Percentiles rank a stretch among this genome's conserved stretches.
Conservation (phyloP, 2,888 invertebrate species). For the Dryocosmus kuriphilus region DNA sequence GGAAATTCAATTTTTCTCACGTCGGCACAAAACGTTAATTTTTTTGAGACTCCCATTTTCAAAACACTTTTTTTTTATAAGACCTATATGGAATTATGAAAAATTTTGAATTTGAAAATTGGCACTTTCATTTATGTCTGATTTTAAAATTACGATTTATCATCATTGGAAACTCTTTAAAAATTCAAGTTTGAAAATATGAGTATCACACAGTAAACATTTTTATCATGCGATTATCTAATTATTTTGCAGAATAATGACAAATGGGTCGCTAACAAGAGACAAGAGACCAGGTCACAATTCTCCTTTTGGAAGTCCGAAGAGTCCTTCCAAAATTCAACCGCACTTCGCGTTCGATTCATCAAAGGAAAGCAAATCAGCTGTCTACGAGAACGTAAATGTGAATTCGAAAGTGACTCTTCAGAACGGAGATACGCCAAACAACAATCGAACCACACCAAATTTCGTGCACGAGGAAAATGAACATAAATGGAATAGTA, state of each 20-base stretch:
- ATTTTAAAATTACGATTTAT: no score
- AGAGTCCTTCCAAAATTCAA: constrained; percentile 69
- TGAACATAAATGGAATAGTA: constrained; percentile 42
- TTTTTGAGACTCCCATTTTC: no score
- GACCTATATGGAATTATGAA: no score
- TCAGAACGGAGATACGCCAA: constrained; percentile 47
- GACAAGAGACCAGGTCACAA: constrained; percentile 80
- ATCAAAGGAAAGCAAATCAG: constrained; percentile 67
- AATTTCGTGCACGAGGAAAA: constrained; percentile 39
- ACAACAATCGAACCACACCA: constrained; percentile 44
- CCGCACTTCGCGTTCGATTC: constrained; percentile 76
- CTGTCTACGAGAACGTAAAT: constrained; percentile 71
- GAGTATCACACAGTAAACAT: no score
- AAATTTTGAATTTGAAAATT: no score
- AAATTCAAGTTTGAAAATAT: no score
- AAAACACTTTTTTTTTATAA: no score
- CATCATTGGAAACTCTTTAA: no score
- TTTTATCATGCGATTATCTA: constrained; percentile 40
- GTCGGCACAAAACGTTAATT: no score
- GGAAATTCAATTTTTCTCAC: no score
- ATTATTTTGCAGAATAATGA: constrained; percentile 85
- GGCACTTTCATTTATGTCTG: no score
- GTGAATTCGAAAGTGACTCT: constrained; percentile 68
- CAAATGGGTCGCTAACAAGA: constrained; percentile 92
- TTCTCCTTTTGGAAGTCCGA: constrained; percentile 74